phyloP scores from a whole-genome alignment of 2,113 vertebrate species.

The Maccullochella peelii region DNA sequence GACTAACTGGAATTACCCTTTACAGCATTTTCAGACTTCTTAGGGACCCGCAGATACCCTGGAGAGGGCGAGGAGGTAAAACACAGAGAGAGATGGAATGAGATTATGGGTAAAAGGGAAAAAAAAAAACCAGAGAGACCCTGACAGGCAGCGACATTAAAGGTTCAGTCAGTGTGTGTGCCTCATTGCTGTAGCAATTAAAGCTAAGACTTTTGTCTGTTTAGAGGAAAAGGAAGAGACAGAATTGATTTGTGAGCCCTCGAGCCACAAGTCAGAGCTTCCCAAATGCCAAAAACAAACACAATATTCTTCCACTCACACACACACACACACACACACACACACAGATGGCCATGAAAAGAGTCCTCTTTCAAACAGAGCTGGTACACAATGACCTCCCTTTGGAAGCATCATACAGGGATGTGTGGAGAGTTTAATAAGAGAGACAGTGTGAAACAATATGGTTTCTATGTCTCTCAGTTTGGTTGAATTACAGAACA shows the following conservation, averaged over 20 bases:
- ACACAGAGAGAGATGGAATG: neutral
- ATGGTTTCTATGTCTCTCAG: neutral
- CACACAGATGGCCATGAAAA: neutral
- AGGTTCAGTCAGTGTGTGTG: slow-evolving; percentile 17
- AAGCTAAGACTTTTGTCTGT: slow-evolving; percentile 46
- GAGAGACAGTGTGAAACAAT: neutral
- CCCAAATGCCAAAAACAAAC: slow-evolving; percentile 51
- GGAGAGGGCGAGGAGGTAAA: slow-evolving; percentile 1
- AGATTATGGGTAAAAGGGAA: slow-evolving; percentile 30
- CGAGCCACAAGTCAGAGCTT: slow-evolving; percentile 36
- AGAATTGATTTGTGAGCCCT: slow-evolving; percentile 59
- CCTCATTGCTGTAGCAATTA: slow-evolving; percentile 58
- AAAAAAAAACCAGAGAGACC: slow-evolving; percentile 6
- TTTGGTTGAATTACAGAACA: slow-evolving; percentile 1
- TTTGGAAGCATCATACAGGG: neutral
- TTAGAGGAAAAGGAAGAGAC: slow-evolving; percentile 58
- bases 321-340: neutral
- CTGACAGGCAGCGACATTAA: slow-evolving; percentile 33
- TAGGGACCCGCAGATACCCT: neutral
- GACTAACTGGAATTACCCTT: slow-evolving; percentile 23
- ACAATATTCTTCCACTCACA: slow-evolving; percentile 17
- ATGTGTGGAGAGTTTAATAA: slow-evolving; percentile 24
- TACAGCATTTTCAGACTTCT: neutral
- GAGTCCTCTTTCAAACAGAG: slow-evolving; percentile 28
- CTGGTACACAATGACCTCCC: slow-evolving; percentile 20